Evolutionary conservation across 1,140 invertebrate genomes (phyloP).

Genomic region (Drosophila insularis): DNA sequence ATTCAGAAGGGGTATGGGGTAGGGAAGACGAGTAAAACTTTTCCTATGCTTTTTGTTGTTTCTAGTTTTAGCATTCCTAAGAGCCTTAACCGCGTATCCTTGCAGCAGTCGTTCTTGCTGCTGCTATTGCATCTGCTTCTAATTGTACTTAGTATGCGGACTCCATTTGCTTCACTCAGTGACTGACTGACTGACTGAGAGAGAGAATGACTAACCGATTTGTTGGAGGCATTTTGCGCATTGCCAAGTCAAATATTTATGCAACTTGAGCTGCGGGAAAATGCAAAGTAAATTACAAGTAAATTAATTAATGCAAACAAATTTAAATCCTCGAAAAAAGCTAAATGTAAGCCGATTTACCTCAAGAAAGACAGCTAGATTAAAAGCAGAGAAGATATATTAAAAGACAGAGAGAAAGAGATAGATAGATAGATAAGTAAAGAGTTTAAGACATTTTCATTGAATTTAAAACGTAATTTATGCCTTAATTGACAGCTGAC

Average conservation of each 20-base stretch:
- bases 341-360: conserved; percentile 49
- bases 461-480: conserved; percentile 35
- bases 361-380: conserved; percentile 13
- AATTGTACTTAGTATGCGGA: conserved; percentile 73
- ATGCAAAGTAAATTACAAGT: conserved; percentile 55
- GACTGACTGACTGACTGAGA: conserved; percentile 26
- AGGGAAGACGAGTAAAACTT: neutral
- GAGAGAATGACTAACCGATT: conserved; percentile 29
- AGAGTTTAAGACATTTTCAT: neutral
- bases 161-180: conserved; percentile 30
- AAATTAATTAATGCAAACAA: conserved; percentile 74
- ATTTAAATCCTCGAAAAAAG: conserved; percentile 25
- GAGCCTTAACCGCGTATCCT: conserved; percentile 52
- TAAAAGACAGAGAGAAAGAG: neutral
- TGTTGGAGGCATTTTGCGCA: conserved; percentile 26
- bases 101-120: conserved; percentile 27
- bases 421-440: too few species aligned
- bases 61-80: conserved; percentile 67
- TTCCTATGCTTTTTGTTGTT: conserved; percentile 58
- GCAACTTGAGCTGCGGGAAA: conserved; percentile 33
- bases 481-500: conserved; percentile 69
- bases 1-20: neutral
- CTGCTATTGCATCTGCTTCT: conserved; percentile 43
- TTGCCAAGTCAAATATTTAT: conserved; percentile 74
- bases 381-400: neutral